These are phyloP conservation scores for Cryptocephalus moraei DNA, from an alignment of 2,888 invertebrate species.

Conservation along the genomic window DNA sequence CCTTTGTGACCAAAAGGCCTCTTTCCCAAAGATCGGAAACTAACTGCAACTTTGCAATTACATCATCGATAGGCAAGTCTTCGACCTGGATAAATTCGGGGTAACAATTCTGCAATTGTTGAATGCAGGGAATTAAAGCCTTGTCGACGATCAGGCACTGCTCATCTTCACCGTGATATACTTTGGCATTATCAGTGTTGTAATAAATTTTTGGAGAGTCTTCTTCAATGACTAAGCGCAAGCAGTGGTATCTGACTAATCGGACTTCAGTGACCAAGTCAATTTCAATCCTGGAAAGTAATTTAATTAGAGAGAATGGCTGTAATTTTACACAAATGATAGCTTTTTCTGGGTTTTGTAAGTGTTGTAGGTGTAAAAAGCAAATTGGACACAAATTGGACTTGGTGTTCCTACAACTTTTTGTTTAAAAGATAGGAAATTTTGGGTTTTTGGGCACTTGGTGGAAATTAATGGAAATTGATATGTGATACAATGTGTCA, in stretches of 20 bases:
- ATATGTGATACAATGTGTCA: no score
- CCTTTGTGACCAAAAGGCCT: conserved; percentile 65
- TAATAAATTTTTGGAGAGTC: conserved; percentile 61
- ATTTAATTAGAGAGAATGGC: not conserved
- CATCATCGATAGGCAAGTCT: conserved; percentile 54
- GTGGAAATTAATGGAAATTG: no score
- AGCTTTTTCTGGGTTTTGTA: no score
- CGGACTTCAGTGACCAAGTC: conserved; percentile 49
- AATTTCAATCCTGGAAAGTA: conserved; percentile 46
- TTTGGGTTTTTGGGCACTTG: no score
- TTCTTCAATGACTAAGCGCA: conserved; percentile 55
- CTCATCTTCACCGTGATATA: conserved; percentile 73
- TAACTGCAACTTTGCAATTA: conserved; percentile 56
- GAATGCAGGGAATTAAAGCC: conserved; percentile 57
- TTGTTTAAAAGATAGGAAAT: no score
- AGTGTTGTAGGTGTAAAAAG: no score
- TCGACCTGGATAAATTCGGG: conserved; percentile 67
- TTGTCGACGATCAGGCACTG: conserved; percentile 66
- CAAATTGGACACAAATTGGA: no score
- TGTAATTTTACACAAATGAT: no score
- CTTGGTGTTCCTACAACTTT: no score
- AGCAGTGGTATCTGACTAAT: conserved; percentile 45
- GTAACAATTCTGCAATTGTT: conserved; percentile 60
- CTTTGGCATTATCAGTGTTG: conserved; percentile 72
- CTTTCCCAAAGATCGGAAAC: conserved; percentile 73